Percentiles rank a stretch among this genome's conserved stretches.
These are phyloP conservation scores for Ceratosolen solmsi DNA, from an alignment of 1,140 invertebrate genomes.

Conservation along the genomic window DNA sequence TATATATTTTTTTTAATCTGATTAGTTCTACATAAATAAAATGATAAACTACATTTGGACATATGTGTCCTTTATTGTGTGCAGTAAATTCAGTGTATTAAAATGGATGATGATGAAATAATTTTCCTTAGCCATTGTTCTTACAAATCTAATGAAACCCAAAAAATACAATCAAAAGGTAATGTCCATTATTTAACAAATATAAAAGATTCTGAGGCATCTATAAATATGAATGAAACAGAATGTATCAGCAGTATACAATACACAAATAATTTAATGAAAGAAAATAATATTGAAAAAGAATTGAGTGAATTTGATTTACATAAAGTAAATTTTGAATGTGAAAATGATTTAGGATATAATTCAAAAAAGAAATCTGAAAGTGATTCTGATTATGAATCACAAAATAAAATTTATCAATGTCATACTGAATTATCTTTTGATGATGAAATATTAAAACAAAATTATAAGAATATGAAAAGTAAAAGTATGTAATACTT, in stretches of 20 bases:
- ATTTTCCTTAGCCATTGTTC: slow-evolving; percentile 54
- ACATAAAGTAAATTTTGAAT: slow-evolving; percentile 56
- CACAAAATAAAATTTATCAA: slow-evolving; percentile 13
- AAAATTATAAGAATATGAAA: background rate
- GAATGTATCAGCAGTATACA: too few species aligned
- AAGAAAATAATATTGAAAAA: background rate
- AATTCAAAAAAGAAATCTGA: background rate
- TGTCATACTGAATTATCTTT: slow-evolving; percentile 1
- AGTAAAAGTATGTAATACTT: slow-evolving; percentile 3
- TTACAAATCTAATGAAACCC: too few species aligned
- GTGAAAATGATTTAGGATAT: background rate
- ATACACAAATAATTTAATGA: too few species aligned
- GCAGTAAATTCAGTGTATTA: background rate
- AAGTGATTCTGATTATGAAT: slow-evolving; percentile 33
- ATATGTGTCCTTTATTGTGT: too few species aligned
- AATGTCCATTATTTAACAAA: too few species aligned
- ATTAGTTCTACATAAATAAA: too few species aligned
- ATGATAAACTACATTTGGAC: too few species aligned
- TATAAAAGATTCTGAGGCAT: too few species aligned
- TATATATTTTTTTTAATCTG: too few species aligned
- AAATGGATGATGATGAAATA: slow-evolving; percentile 51
- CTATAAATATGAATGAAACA: too few species aligned
- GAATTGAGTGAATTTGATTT: slow-evolving; percentile 53
- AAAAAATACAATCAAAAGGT: too few species aligned
- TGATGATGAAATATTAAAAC: slow-evolving; percentile 11